phyloP scores from a whole-genome alignment of 1,140 invertebrate species.

The Monomorium pharaonis region DNA sequence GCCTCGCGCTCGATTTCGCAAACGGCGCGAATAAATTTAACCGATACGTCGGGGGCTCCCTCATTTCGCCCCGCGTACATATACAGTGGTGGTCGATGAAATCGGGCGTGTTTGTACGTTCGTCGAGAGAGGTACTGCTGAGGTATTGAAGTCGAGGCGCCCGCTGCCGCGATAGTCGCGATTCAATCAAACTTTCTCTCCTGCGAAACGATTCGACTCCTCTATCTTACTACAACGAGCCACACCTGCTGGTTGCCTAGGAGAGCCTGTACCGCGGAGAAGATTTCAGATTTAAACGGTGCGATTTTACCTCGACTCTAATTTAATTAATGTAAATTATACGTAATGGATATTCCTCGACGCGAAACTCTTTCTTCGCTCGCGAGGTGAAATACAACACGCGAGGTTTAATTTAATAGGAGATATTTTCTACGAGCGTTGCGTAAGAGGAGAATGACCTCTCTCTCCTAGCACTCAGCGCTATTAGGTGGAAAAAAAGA shows the following conservation, averaged over 20 bases:
- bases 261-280: neutral
- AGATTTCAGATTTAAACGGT: neutral
- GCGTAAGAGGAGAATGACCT: slow-evolving; percentile 14
- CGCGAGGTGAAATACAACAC: neutral
- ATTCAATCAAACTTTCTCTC: slow-evolving; percentile 45
- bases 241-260: no score
- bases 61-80: slow-evolving; percentile 22
- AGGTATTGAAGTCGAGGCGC: slow-evolving; percentile 3
- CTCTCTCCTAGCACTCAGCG: neutral
- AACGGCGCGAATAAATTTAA: slow-evolving; percentile 47
- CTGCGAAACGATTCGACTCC: slow-evolving; percentile 14
- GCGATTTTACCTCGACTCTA: neutral
- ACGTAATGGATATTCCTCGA: neutral
- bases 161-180: neutral
- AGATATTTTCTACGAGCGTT: neutral
- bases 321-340: neutral
- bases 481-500: slow-evolving; percentile 13
- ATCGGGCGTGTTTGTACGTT: slow-evolving; percentile 7
- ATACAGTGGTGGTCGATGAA: slow-evolving; percentile 18
- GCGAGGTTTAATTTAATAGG: neutral
- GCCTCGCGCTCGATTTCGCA: slow-evolving; percentile 37
- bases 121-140: slow-evolving; percentile 2
- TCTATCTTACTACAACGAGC: slow-evolving; percentile 9
- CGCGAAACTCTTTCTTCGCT: neutral
- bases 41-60: neutral